Percentiles rank a stretch among this genome's conserved stretches.
phyloP scores from a whole-genome alignment of 2,113 vertebrate genomes.

The Coryphaenoides rupestris region DNA sequence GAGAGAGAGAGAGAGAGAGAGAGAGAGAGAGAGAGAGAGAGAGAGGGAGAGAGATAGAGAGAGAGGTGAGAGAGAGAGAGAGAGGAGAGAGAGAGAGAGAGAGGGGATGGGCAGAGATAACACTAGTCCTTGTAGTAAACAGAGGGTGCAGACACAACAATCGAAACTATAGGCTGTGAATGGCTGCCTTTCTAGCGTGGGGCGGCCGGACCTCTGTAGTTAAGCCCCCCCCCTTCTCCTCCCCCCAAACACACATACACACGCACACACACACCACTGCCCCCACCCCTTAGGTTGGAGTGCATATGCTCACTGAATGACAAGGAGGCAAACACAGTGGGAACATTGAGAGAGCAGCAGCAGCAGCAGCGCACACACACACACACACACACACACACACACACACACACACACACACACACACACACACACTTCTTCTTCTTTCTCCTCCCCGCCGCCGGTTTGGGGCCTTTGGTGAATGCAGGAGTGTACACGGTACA shows the following conservation, averaged over 20 bases:
- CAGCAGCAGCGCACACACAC: neutral
- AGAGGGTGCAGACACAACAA: neutral
- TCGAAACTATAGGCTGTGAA: neutral
- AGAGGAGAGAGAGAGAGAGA: neutral
- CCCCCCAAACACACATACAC: too few species aligned
- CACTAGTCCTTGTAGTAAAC: neutral
- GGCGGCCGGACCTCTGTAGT: too few species aligned
- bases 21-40: too few species aligned
- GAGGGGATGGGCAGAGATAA: neutral
- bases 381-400: constrained; percentile 2
- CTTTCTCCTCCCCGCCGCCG: too few species aligned
- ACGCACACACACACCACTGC: neutral
- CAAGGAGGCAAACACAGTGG: neutral
- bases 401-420: neutral
- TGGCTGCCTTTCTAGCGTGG: too few species aligned
- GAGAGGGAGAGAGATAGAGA: too few species aligned
- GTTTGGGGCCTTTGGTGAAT: too few species aligned
- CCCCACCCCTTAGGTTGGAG: neutral
- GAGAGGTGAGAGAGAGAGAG: too few species aligned
- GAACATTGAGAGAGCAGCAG: neutral
- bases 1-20: too few species aligned
- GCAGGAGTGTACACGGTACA: too few species aligned
- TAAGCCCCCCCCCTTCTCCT: too few species aligned
- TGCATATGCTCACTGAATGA: neutral
- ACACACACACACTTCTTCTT: neutral